Evolutionary conservation across 2,113 vertebrate species (phyloP), one percentile per base, ranked within the genome.

Genomic region (Cryptomyrus ogoouensis): DNA sequence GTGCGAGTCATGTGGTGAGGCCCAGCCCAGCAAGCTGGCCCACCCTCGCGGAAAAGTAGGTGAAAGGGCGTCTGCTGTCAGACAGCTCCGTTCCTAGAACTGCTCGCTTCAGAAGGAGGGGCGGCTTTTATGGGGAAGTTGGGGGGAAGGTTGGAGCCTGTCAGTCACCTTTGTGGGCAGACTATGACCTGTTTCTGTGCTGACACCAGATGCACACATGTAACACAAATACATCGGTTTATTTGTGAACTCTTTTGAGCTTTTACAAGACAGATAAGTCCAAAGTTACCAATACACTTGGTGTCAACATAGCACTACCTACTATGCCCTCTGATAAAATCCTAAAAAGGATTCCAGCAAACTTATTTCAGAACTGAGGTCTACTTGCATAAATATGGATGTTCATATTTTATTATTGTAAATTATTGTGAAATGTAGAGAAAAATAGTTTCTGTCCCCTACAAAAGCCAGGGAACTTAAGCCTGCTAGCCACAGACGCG

Each of bases 11-110:
- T 47, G 56, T 70, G 58, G 15, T 24, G 27, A 46, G 62, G 47
- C 44, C 17, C 13, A 1, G 46, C n/a, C 27, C n/a, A 21, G 27
- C 27, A 19, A 31, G 70, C 27, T 17, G 47, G 31, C 47, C 46
- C 70, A 19, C 88, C 88, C 88, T 89, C 70, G 6, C 27, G 3
- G 47, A 89, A 31, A 89, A 52, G 46, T 89, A 89, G 88, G 88
- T 83, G 49, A 83, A 47, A 89, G 88, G 88, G 74, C 74, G 44
- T 83, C 74, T 6, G 49, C 74, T n/a, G 50, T 83, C 88, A 83
- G 13, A 83, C 70, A 17, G 74, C 70, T 27, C 39, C 2, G 15
- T 53, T 89, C 88, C 88, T 89, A 42, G 70, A 89, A 89, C 27
- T 24, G 70, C 88, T 77, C 27, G 44, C 35, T 88, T n/a, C 6